Evolutionary conservation across 2,113 vertebrate genomes (phyloP).

Genomic region (Nothoprocta perdicaria): DNA sequence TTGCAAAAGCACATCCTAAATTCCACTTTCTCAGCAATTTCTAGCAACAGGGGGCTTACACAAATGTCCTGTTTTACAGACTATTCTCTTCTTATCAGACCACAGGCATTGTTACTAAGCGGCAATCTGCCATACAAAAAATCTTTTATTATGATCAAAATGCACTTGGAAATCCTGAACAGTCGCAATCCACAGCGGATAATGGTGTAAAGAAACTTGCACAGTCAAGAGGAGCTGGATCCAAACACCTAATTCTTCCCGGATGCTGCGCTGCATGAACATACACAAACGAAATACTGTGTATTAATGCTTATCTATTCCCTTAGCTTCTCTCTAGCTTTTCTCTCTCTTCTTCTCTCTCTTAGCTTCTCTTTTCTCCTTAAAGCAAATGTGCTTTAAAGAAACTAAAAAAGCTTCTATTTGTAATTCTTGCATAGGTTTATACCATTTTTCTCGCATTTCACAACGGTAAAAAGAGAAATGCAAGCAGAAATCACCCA

Average conservation of each 20-base stretch:
- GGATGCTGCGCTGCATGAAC: neutral
- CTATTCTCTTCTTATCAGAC: neutral
- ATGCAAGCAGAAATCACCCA: neutral
- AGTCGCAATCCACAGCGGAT: neutral
- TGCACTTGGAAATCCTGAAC: neutral
- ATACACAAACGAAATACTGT: neutral
- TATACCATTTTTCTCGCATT: neutral
- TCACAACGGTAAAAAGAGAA: slow-evolving; percentile 7
- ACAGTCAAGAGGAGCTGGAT: neutral
- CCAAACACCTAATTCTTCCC: neutral
- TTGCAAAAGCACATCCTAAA: neutral
- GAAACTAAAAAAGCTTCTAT: neutral
- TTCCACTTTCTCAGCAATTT: neutral
- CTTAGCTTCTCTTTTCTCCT: neutral
- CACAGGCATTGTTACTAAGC: neutral
- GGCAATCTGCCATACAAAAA: neutral
- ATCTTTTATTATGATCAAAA: neutral
- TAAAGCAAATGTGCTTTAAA: neutral
- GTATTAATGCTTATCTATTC: neutral
- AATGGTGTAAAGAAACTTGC: neutral
- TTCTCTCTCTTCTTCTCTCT: neutral
- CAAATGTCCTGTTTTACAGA: neutral
- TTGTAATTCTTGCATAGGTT: neutral
- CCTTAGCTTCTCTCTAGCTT: neutral
- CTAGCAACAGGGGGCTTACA: neutral